Evolutionary conservation across 37 sponge, comb jelly and placozoan species (phyloP), one percentile per base, ranked within the genome.

Genomic region (Oopsacas minuta): DNA sequence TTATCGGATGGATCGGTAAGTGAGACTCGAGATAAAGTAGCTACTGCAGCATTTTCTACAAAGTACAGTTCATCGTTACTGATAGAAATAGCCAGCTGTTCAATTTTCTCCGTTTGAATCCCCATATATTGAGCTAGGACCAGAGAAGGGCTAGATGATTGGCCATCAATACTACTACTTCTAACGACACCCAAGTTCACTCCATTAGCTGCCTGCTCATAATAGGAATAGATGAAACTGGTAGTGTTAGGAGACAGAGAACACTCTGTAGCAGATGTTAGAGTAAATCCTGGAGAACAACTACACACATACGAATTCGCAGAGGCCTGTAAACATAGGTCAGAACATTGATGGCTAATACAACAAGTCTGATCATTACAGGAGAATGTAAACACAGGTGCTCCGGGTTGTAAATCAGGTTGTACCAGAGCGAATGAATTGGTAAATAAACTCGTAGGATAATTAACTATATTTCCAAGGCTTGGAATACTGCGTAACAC

Each of bases 391-490:
- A 20, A 61, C 49, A 15, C 49, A 15, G 49, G 49, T 12, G 28
- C 75, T 20, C 75, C 75, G 5, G 75, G 75, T 34, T 61, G 75
- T 34, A 61, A 12, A 12, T 3, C 1, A 25, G 75, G 75, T 12
- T 61, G 75, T 5, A 61, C 75, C 20, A 61, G 75, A 5, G 75
- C 75, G 75, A 61, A 61, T n/a, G 75, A 61, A n/a, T 61, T 61
- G 28, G 30, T 25, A 61, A 61, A 25, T 25, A 61, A 20, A 3
- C 22, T 61, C 28, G 30, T 61, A 5, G 75, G 75, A 61, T 61
- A 61, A n/a, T 61, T 61, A 25, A 61, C 75, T 7, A 61, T 12
- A n/a, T 12, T n/a, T 5, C 28, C 1, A 61, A 5, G 5, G 30
- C 30, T 61, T 5, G 3, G 75, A n/a, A 61, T 61, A 12, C 75